Base-by-base conservation (phyloP, 2,797 vertebrate genomes). In the Sylvia borin region DNA sequence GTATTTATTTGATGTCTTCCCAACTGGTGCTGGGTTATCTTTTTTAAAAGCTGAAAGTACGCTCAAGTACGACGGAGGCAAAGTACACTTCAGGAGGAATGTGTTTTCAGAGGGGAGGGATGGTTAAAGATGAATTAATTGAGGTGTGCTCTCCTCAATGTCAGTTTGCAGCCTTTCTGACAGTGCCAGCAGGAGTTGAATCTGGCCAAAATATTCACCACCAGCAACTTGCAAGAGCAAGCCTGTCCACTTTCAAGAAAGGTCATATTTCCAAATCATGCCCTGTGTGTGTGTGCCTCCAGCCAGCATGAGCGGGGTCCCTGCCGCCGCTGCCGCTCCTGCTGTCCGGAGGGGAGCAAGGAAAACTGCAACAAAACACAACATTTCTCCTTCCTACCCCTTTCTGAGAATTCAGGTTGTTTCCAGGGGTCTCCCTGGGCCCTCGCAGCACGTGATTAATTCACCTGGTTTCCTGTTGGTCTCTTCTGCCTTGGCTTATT, bases 241-340 rank as follows among this genome's bases (percentile, higher is more conserved):
- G 32, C 32, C 43, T 72, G 25, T 58, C 57, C 43, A 18, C 53
- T 92, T 91, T 85, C 64, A 80, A 65, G 60, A 95, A 74, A 31
- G 78, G 77, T 93, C 10, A 0, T 92, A 12, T 84, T 91, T 93
- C 79, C 62, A 78, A 53, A 70, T 51, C 79, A 32, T 9, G 57
- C 42, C 85, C 38, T 78, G 13, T 86, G 40, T 92, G 48, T 60
- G 92, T 95, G 61, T 95, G 94, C 50, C 83, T 58, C 70, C 36
- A n/a, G 79, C 32, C 64, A 50, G 71, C 92, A 29, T 6, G 64
- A 97, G 60, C 42, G 1, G 93, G 95, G 89, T 95, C 36, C 70
- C 62, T 78, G 82, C 79, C 3, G 5, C 82, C 43, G 54, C 70
- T 32, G 32, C 15, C 0, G 2, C 72, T 92, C 68, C 76, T 91